Conservation (phyloP, 2,888 invertebrate species). For the Chloroclystis v-ata region DNA sequence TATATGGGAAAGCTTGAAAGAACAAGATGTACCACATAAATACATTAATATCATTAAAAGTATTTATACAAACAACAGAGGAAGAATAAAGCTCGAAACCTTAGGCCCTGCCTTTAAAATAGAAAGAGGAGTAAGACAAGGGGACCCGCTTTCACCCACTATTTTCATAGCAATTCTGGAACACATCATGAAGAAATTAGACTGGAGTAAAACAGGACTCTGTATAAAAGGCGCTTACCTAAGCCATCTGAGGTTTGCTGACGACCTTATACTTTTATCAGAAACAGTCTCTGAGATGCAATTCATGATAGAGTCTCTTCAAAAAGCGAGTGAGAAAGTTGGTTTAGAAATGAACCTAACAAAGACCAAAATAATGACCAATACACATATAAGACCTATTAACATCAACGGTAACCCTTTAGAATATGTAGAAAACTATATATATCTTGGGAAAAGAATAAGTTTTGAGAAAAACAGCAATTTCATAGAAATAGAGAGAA, state of each 20-base stretch:
- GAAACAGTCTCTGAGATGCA: background rate
- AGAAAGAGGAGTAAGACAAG: background rate
- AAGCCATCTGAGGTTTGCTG: background rate
- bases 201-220: background rate
- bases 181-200: background rate
- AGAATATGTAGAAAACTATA: no score
- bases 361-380: background rate
- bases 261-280: background rate
- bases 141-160: background rate
- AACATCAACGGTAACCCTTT: no score
- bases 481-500: no score
- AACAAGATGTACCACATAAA: background rate
- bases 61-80: background rate
- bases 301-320: background rate
- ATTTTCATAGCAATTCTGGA: background rate
- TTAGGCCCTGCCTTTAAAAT: no score
- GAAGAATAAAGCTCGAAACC: no score
- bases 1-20: slow-evolving; percentile 6
- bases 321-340: background rate
- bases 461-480: no score
- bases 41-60: background rate
- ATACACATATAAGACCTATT: background rate
- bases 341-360: background rate
- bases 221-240: background rate
- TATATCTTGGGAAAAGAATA: no score